Conservation (phyloP, 2,888 invertebrate species). For the Catocala sponsa region DNA sequence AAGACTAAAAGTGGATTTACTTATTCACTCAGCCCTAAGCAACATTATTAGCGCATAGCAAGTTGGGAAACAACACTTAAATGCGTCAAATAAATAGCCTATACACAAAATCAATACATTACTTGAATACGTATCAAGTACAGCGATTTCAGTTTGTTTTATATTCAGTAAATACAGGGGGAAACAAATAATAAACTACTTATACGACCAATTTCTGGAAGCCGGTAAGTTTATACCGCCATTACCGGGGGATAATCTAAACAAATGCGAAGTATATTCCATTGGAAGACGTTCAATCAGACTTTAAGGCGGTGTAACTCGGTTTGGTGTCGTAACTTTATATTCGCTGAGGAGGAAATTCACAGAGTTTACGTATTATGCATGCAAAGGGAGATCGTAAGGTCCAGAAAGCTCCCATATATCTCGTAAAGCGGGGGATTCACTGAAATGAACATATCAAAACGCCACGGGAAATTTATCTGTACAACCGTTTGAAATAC, state of each 20-base stretch:
- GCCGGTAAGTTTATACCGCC: conserved; percentile 56
- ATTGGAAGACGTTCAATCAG: conserved; percentile 70
- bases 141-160: conserved; percentile 36
- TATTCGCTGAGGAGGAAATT: conserved; percentile 74
- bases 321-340: conserved; percentile 70
- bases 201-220: conserved; percentile 52
- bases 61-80: background rate
- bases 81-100: background rate
- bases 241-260: conserved; percentile 69
- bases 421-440: conserved; percentile 33
- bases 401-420: conserved; percentile 60
- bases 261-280: conserved; percentile 69
- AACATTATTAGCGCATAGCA: background rate
- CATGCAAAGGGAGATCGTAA: conserved; percentile 71
- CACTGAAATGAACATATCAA: conserved; percentile 27
- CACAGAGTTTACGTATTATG: conserved; percentile 72
- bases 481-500: conserved; percentile 14
- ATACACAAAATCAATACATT: conserved; percentile 22
- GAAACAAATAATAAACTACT: conserved; percentile 51
- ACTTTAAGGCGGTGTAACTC: conserved; percentile 64
- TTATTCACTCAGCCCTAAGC: background rate
- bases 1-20: conserved; percentile 4
- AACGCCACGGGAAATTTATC: conserved; percentile 25
- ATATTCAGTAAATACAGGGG: conserved; percentile 30
- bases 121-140: conserved; percentile 32